Base-by-base conservation (phyloP, 2,113 vertebrate species). In the Oryzias woworae region DNA sequence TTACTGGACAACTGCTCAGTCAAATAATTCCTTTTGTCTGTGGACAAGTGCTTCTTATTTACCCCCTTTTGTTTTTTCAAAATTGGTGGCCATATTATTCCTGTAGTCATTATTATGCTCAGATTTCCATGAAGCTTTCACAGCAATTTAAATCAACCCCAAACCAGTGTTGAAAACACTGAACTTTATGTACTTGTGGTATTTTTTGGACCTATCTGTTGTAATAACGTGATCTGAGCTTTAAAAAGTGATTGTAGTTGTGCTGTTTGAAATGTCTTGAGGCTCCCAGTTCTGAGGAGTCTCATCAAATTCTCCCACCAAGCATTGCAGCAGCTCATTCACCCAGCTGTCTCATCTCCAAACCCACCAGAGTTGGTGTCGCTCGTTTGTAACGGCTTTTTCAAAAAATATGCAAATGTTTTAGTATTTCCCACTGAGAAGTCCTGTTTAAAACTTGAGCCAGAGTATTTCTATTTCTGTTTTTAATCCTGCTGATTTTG, bases 311-410 rank as follows among this genome's bases (percentile, higher is more conserved):
- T 42, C 14, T 45, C 67, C 61, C 51, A 62, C 65, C 60, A 42
- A 72, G 61, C 85, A 83, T 85, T 85, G 85, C 85, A 87, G 82
- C 79, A 81, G 66, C 46, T 69, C 47, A 57, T 36, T 58, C 53
- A n/a, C 58, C 17, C 15, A 58, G 42, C 23, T n/a, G 6, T 54
- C 50, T 64, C 50, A 65, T 56, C 59, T 57, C 28, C 43, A 58
- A 74, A 57, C 22, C 58, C 55, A 50, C 28, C 18, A 71, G 57
- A 69, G 64, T 54, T 57, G 6, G 51, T 58, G 24, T 56, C 23
- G 68, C 49, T 53, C 66, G 56, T 79, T 63, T 68, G 46, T 70
- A 58, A 71, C 60, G 65, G 20, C 70, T 77, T 62, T 42, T 54
- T 31, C 28, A 48, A 51, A 46, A 48, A 53, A 66, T 76, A 78